A percentile compares a stretch with the other conserved stretches of the same genome.
Evolutionary conservation across 2,797 vertebrate species (phyloP).

Genomic region (Notamacropus eugenii): DNA sequence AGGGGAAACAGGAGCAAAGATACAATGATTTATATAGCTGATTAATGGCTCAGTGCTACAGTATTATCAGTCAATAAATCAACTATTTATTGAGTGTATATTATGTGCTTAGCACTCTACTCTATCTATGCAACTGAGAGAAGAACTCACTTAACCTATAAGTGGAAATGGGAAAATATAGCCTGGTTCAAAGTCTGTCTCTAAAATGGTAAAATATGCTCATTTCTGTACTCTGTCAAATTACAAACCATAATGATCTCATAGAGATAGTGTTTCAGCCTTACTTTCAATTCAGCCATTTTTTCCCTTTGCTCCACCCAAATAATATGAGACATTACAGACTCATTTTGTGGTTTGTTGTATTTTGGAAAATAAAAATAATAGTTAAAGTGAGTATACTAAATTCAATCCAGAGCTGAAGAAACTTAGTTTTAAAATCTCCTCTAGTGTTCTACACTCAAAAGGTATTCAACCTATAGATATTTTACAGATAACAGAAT

Average conservation of each 20-base stretch:
- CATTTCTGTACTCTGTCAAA: not conserved
- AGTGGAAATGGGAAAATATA: not conserved
- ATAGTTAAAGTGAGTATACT: not conserved
- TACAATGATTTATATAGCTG: constrained; percentile 4
- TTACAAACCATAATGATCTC: not conserved
- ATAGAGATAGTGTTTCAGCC: not conserved
- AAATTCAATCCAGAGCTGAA: not conserved
- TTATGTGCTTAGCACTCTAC: constrained; percentile 18
- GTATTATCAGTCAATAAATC: constrained; percentile 34
- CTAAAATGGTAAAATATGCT: not conserved
- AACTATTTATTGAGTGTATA: constrained; percentile 31
- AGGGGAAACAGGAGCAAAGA: not conserved
- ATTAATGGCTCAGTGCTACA: constrained; percentile 1
- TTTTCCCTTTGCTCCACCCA: not conserved
- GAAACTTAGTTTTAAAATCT: not conserved
- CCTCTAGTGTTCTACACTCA: not conserved
- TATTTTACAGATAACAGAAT: not conserved
- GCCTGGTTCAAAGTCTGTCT: not conserved
- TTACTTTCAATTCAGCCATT: not conserved
- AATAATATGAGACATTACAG: not conserved
- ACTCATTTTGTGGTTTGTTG: not conserved
- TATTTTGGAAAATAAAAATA: not conserved
- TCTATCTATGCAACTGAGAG: not conserved
- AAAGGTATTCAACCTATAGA: not conserved
- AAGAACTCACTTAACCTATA: not conserved